Evolutionary conservation across 2,797 vertebrate species (phyloP).

Genomic region (Pyrocephalus nanus): DNA sequence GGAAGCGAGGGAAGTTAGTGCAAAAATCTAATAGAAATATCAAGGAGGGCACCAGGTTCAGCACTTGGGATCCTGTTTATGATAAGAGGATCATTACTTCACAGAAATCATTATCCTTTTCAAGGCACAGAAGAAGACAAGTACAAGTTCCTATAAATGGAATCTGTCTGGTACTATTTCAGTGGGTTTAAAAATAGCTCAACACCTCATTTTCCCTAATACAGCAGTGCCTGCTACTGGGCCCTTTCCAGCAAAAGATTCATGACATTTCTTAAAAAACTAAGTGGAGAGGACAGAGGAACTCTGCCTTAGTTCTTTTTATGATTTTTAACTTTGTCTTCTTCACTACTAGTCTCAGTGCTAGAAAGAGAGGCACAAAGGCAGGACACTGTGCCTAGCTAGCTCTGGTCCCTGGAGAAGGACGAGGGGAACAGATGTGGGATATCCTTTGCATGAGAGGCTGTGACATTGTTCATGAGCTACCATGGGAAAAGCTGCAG

Average conservation of each 20-base stretch:
- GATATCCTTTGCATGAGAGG: not conserved
- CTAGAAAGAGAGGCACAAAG: not conserved
- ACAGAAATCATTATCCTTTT: constrained; percentile 63
- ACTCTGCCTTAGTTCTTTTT: not conserved
- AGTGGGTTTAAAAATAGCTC: constrained; percentile 68
- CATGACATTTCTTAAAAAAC: not conserved
- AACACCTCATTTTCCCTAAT: constrained; percentile 51
- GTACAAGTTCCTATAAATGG: constrained; percentile 66
- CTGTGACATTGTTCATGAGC: not conserved
- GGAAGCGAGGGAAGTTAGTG: not conserved
- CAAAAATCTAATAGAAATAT: constrained; percentile 15
- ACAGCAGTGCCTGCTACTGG: not conserved
- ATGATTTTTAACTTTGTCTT: not conserved
- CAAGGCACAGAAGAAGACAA: constrained; percentile 47
- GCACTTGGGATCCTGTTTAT: constrained; percentile 24
- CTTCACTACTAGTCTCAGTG: not conserved
- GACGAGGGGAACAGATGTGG: not conserved
- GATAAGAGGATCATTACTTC: constrained; percentile 56
- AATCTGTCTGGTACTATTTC: constrained; percentile 64
- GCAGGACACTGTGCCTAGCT: not conserved
- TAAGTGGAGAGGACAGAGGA: not conserved
- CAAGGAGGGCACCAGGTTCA: constrained; percentile 15
- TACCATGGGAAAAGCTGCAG: not conserved
- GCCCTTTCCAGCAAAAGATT: constrained; percentile 21
- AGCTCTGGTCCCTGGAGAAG: not conserved